phyloP scores from a whole-genome alignment of 2,888 invertebrate species.

The Ditula angustiorana region DNA sequence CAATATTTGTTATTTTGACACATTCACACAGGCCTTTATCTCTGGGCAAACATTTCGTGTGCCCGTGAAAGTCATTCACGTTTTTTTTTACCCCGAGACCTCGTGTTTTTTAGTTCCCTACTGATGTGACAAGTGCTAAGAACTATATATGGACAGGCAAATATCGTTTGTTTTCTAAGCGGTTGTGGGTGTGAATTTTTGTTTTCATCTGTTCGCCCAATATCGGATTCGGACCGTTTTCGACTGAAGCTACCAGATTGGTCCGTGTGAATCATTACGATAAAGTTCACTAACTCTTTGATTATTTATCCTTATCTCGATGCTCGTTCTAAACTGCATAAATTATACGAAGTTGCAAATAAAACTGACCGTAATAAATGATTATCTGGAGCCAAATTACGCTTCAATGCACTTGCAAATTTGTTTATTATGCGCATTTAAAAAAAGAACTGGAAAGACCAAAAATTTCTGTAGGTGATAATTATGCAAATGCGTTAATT shows the following conservation, averaged over 20 bases:
- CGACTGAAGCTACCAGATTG: constrained; percentile 44
- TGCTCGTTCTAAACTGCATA: constrained; percentile 29
- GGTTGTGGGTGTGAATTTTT: constrained; percentile 62
- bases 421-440: constrained; percentile 9
- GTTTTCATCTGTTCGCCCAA: constrained; percentile 61
- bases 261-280: constrained; percentile 2
- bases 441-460: constrained; percentile 6
- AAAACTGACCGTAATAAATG: constrained; percentile 26
- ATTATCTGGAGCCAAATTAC: constrained; percentile 24
- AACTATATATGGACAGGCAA: constrained; percentile 74
- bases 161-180: constrained; percentile 72
- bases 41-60: constrained; percentile 79
- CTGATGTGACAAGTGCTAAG: constrained; percentile 82
- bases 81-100: constrained; percentile 72
- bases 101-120: constrained; percentile 77
- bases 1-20: constrained; percentile 85
- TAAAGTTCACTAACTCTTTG: constrained; percentile 32
- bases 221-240: constrained; percentile 53
- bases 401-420: constrained; percentile 31
- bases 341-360: constrained; percentile 33
- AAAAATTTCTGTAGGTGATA: background rate
- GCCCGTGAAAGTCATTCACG: constrained; percentile 79
- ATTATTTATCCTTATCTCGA: constrained; percentile 28
- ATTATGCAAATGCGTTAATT: constrained; percentile 32
- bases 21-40: constrained; percentile 84